Base-by-base conservation (phyloP, 2,888 invertebrate genomes). In the Stenoptilia bipunctidactyla region DNA sequence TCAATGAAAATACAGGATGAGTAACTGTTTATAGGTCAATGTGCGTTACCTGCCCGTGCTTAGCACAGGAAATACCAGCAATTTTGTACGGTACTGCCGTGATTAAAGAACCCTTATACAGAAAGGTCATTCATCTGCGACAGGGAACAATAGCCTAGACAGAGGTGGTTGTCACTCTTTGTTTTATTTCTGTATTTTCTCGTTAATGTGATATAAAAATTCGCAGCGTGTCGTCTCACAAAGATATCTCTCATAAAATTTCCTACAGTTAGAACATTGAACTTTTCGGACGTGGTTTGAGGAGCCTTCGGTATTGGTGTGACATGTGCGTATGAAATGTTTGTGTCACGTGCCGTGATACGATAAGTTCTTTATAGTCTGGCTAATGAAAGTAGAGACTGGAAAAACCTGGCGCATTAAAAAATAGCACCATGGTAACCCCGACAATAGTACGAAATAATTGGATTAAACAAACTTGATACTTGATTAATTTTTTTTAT, bases 131-230 rank as follows among this genome's bases (percentile, higher is more conserved):
- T 82, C 73, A 76, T 71, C 77, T 65, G 48, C 45, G 42, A 47
- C 30, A 20, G 20, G 58, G 66, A 74, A 79, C 83, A 82, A 82
- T 80, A 68, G 63, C 62, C 59, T 20, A 52, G 53, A 48, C 67
- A 65, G 71, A 74, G 66, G 65, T 63, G 70, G 60, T 61, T 63
- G 61, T 69, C 61, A 60, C 46, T 51, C 72, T 80, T 82, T 80
- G 75, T 79, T 69, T 70, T 63, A 51, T 59, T 63, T 52, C 50
- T 51, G 52, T 53, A 55, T 50, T 55, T 55, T 49, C 46, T 59
- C 62, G 62, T 68, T 67, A 79, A 77, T 71, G 59, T 50, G 61
- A 52, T 61, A 76, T 83, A 72, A 76, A 80, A 75, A 83, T 83
- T 80, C 83, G 61, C 57, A 42, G 42, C 77, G 55, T 69, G 80